phyloP scores from a whole-genome alignment of 2,113 vertebrate species.

The Zosterops japonicus region DNA sequence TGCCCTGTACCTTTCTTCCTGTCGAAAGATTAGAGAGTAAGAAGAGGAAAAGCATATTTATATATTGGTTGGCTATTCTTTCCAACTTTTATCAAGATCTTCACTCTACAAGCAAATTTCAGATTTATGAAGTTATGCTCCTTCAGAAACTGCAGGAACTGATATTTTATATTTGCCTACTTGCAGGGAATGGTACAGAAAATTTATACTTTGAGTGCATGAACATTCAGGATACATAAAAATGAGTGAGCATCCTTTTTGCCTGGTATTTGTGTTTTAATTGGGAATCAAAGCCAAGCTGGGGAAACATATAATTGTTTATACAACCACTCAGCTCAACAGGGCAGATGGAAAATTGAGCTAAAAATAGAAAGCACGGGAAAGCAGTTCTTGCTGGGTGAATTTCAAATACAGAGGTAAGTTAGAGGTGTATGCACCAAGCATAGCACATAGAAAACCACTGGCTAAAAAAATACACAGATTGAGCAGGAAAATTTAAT shows the following conservation, averaged over 20 bases:
- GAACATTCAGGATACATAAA: slow-evolving; percentile 31
- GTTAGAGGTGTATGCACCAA: not conserved
- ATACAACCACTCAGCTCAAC: slow-evolving; percentile 17
- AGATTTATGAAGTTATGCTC: slow-evolving; percentile 1
- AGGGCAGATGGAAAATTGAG: slow-evolving; percentile 32
- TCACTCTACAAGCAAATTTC: not conserved
- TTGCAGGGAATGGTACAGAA: not conserved
- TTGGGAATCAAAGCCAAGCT: slow-evolving; percentile 28
- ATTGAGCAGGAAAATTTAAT: not conserved
- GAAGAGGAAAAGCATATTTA: not conserved
- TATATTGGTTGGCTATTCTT: not conserved
- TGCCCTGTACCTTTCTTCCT: not conserved
- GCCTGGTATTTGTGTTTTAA: slow-evolving; percentile 18
- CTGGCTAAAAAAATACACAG: not conserved
- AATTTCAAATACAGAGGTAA: slow-evolving; percentile 18
- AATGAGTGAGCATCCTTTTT: slow-evolving; percentile 32
- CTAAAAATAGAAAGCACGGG: slow-evolving; percentile 2
- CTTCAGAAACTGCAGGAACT: not conserved
- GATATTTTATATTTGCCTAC: slow-evolving; percentile 1
- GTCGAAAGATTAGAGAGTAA: rapidly evolving
- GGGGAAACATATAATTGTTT: slow-evolving; percentile 39
- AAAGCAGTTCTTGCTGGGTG: not conserved
- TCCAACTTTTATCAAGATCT: not conserved
- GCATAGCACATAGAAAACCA: not conserved
- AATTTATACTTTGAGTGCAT: slow-evolving; percentile 1